Evolutionary conservation across 2,113 vertebrate genomes (phyloP).

Genomic region (Solea senegalensis): DNA sequence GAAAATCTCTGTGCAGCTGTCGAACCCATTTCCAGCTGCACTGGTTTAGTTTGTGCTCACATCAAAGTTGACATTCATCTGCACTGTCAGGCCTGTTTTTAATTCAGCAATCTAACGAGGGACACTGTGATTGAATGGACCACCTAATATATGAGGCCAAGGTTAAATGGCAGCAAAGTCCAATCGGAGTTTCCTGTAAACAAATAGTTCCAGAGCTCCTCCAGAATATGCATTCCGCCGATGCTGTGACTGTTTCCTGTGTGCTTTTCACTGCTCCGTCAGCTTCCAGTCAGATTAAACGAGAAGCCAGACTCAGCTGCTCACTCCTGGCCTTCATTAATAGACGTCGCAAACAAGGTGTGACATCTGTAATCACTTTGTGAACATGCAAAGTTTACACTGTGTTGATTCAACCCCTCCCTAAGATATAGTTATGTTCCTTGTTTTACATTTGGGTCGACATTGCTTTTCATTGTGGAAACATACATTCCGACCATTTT

Average conservation of each 20-base stretch:
- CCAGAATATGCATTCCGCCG: not conserved
- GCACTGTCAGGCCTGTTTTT: no score
- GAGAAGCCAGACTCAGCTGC: not conserved
- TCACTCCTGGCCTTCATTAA: not conserved
- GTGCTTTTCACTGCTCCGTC: not conserved
- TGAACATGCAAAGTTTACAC: not conserved
- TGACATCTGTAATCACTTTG: conserved; percentile 23
- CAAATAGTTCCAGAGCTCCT: not conserved
- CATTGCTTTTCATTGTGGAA: no score
- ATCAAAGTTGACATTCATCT: not conserved
- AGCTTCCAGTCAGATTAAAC: not conserved
- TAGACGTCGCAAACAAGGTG: not conserved
- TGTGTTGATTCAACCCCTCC: no score
- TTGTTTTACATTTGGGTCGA: no score
- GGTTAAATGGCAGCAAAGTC: not conserved
- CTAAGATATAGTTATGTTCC: no score
- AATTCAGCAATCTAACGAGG: not conserved
- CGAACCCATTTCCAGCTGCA: conserved; percentile 8
- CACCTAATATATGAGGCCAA: not conserved
- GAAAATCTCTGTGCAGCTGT: conserved; percentile 4
- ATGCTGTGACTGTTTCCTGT: not conserved
- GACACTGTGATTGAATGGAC: not conserved
- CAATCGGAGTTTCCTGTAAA: no score
- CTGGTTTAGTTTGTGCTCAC: not conserved
- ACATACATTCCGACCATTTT: no score